A percentile compares a stretch with the other conserved stretches of the same genome.
These are phyloP conservation scores for Pocillopora damicornis DNA, from an alignment of 64 coral and sea anemone genomes.

Conservation along the genomic window DNA sequence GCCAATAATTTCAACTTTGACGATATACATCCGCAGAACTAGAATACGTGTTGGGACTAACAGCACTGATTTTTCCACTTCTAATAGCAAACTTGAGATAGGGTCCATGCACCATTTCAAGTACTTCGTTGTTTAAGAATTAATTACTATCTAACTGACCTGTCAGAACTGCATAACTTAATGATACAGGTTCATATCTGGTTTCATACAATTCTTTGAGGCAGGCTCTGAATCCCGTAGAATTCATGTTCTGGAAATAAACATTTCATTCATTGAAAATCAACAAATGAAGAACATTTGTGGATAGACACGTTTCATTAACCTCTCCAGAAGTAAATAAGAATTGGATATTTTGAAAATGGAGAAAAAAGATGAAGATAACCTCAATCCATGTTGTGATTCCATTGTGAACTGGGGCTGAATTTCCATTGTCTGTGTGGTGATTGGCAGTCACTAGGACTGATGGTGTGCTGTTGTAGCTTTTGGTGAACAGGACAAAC, in stretches of 20 bases:
- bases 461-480: not conserved
- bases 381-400: not conserved
- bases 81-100: too few relatives aligned
- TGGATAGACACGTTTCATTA: not conserved
- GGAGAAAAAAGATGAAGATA: not conserved
- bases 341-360: not conserved
- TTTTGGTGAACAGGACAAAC: not conserved
- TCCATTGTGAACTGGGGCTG: not conserved
- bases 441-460: not conserved
- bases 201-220: not conserved
- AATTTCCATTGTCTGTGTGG: not conserved
- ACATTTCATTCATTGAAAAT: too few relatives aligned
- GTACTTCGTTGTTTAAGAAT: too few relatives aligned
- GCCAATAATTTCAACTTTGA: too few relatives aligned
- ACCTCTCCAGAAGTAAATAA: too few relatives aligned
- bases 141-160: not conserved
- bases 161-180: not conserved
- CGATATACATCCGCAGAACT: too few relatives aligned
- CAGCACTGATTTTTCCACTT: too few relatives aligned
- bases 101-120: too few relatives aligned
- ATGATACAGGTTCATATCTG: not conserved
- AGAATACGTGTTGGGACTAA: too few relatives aligned
- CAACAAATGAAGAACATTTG: too few relatives aligned
- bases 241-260: not conserved
- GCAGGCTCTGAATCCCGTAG: not conserved